Conservation (phyloP, 2,797 vertebrate species). For the Graptemys geographica region DNA sequence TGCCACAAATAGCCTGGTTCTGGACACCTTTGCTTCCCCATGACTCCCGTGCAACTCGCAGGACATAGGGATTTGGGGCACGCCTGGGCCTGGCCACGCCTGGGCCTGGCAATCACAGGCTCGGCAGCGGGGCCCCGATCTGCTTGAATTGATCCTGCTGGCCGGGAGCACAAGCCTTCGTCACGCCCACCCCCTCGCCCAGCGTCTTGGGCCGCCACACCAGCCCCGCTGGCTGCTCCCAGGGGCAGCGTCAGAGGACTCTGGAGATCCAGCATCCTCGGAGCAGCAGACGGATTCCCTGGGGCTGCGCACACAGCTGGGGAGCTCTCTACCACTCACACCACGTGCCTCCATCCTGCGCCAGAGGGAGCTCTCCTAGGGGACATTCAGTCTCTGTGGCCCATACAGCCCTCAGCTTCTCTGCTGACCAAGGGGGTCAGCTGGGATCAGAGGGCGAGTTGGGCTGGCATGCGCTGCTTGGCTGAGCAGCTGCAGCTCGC, state of each 20-base stretch:
- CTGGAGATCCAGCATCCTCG: neutral
- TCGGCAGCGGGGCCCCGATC: neutral
- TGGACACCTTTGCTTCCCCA: neutral
- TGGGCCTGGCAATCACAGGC: neutral
- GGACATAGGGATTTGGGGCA: neutral
- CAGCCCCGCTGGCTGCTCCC: neutral
- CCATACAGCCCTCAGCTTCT: no score
- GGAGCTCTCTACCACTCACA: neutral
- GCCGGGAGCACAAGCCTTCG: neutral
- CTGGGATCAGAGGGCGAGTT: no score
- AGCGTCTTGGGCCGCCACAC: no score
- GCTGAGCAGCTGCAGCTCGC: no score
- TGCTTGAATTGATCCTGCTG: neutral
- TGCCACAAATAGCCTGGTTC: neutral
- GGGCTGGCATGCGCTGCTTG: no score
- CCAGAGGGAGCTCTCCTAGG: neutral
- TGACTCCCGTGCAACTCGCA: neutral
- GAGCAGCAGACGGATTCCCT: neutral
- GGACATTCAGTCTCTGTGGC: no score
- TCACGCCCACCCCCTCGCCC: neutral
- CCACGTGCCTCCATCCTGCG: no score
- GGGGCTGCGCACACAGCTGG: rapidly evolving
- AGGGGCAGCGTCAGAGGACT: neutral
- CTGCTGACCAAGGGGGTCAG: no score
- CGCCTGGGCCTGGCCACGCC: neutral